Evolutionary conservation across 1,140 invertebrate species (phyloP), one percentile per base, ranked within the genome.

Genomic region (Vollenhovia emeryi): DNA sequence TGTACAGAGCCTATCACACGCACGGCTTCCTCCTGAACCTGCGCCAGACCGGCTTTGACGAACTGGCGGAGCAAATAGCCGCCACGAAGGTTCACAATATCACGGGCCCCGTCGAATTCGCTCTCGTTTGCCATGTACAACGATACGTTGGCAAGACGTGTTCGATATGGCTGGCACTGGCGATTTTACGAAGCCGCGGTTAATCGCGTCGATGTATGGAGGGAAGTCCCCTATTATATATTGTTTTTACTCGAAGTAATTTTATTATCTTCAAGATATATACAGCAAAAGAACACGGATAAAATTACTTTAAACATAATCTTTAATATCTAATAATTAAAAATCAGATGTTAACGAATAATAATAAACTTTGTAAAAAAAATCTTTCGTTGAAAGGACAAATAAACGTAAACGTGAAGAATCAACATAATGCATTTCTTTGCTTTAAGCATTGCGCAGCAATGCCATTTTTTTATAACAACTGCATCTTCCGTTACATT

Each of bases 41-140:
- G 11, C 91, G 94, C 48, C 91, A 93, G 24, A 87, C 84, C 3
- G 85, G 76, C 33, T 33, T 92, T 0, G 90, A 93, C 5, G 94
- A 95, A 48, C 66, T 95, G 6, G 74, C 90, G 0, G 90, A 91
- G 50, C 91, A 92, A 40, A 89, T 95, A 40, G 78, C 87, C 0
- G 89, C 93, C 0, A 94, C 94, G 0, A 95, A 93, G 76, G 86
- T 93, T 73, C 92, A 95, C 27, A 78, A 92, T 59, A 88, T 93
- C 27, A 91, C 90, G 27, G 94, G 94, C 0, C 93, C 94, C 0
- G 91, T 95, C 18, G 94, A 95, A 91, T 95, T 94, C 73, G 92
- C 93, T 80, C 48, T 95, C 9, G 91, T 91, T 6, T 95, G 92
- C 80, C 85, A 93, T 21, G 48, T 93, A 9, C 92, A 94, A 71